These are phyloP conservation scores for Agrochola litura DNA, from an alignment of 2,888 invertebrate genomes.

Conservation along the genomic window DNA sequence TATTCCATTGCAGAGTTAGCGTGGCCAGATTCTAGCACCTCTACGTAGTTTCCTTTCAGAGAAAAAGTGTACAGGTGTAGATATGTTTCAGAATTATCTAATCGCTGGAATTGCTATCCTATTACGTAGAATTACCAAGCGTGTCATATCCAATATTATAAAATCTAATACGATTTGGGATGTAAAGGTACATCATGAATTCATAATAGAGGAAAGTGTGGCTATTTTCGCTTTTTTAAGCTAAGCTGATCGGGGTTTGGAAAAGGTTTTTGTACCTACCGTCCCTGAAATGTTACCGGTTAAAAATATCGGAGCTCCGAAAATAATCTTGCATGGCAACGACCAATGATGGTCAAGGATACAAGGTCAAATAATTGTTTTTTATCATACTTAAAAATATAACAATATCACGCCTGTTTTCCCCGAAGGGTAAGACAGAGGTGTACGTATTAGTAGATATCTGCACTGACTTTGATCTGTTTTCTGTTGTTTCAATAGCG, in stretches of 20 bases:
- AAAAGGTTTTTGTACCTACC: conserved; percentile 28
- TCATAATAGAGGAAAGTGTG: conserved; percentile 26
- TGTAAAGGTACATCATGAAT: conserved; percentile 46
- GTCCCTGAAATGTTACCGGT: conserved; percentile 30
- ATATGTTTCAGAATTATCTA: background rate
- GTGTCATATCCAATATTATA: conserved; percentile 26
- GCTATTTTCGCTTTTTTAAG: conserved; percentile 32
- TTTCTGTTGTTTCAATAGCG: too few species aligned
- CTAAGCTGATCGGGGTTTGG: background rate
- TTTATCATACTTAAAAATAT: background rate
- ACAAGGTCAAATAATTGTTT: background rate
- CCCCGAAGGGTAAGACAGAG: too few species aligned
- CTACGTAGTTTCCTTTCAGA: background rate
- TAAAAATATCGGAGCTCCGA: conserved; percentile 16
- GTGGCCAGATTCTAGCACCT: too few species aligned
- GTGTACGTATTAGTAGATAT: too few species aligned
- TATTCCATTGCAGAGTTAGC: too few species aligned
- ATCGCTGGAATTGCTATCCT: background rate
- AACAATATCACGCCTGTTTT: too few species aligned
- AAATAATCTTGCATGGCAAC: conserved; percentile 21
- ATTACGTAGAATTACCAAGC: background rate
- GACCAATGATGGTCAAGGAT: background rate
- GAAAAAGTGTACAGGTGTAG: background rate
- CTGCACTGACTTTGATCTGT: too few species aligned
- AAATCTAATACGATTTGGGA: conserved; percentile 25